These are phyloP conservation scores for Octopus sinensis DNA, from an alignment of 1,140 invertebrate genomes.

Conservation along the genomic window DNA sequence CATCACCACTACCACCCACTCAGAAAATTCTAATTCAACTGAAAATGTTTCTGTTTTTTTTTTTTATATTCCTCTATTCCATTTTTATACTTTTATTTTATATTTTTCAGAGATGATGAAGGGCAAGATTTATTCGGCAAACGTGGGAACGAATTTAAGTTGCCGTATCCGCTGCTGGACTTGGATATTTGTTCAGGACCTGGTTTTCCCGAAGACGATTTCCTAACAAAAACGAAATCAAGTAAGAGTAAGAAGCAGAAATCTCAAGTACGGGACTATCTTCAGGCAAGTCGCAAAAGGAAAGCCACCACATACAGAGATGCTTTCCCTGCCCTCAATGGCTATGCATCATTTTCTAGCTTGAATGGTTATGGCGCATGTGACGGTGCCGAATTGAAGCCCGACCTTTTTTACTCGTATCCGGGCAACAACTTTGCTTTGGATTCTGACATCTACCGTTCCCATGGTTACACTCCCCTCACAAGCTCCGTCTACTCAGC, in stretches of 20 bases:
- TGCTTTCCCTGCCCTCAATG: constrained; percentile 54
- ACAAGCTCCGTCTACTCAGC: constrained; percentile 38
- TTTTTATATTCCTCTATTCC: too few relatives aligned
- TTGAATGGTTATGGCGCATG: constrained; percentile 49
- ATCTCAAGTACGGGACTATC: constrained; percentile 85
- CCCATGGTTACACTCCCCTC: constrained; percentile 45
- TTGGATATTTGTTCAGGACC: constrained; percentile 52
- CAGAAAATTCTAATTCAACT: too few relatives aligned
- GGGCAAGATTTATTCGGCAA: constrained; percentile 92
- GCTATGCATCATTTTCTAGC: constrained; percentile 44
- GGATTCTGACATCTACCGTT: constrained; percentile 48
- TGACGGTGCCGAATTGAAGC: constrained; percentile 40
- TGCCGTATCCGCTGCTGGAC: constrained; percentile 82
- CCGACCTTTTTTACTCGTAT: constrained; percentile 51
- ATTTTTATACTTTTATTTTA: too few relatives aligned
- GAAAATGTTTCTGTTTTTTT: too few relatives aligned
- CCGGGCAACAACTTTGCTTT: constrained; percentile 43
- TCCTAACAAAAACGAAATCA: constrained; percentile 41
- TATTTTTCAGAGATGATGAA: constrained; percentile 85
- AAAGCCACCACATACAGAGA: constrained; percentile 60
- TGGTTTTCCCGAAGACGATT: constrained; percentile 47
- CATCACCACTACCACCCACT: too few relatives aligned
- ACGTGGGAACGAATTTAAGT: constrained; percentile 97
- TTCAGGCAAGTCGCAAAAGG: constrained; percentile 86
- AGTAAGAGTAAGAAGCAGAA: constrained; percentile 72